These are phyloP conservation scores for Bolborhynchus lineola DNA, from an alignment of 2,113 vertebrate species.

Conservation along the genomic window DNA sequence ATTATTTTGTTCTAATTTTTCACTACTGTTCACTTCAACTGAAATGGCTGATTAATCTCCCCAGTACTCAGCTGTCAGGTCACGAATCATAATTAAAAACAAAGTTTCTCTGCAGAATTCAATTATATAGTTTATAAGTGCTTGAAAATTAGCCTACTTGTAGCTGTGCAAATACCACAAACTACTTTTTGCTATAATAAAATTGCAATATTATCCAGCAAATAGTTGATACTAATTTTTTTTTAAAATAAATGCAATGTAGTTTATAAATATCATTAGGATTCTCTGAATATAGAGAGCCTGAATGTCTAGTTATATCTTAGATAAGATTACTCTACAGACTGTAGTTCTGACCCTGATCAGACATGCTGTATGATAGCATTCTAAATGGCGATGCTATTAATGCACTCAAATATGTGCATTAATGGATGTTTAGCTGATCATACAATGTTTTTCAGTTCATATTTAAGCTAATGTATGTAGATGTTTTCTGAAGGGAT, in stretches of 20 bases:
- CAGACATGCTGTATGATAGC: fast-evolving
- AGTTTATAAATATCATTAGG: background rate
- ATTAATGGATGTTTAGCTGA: background rate
- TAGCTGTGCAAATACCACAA: background rate
- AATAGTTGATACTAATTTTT: background rate
- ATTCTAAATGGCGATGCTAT: background rate
- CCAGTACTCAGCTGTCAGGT: background rate
- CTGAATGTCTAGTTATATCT: background rate
- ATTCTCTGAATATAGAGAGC: background rate
- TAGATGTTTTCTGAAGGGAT: background rate
- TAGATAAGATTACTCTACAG: background rate
- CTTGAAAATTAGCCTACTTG: background rate
- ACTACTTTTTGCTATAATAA: background rate
- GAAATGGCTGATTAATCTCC: background rate
- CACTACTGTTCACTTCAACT: background rate
- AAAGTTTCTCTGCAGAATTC: background rate
- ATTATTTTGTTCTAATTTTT: background rate
- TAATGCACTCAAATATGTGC: background rate
- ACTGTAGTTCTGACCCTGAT: background rate
- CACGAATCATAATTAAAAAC: background rate
- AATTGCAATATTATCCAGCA: background rate
- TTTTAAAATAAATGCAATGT: background rate
- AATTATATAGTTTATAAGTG: background rate
- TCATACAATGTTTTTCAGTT: background rate
- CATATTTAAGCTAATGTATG: background rate